Evolutionary conservation across 2,888 invertebrate genomes (phyloP), one percentile per base, ranked within the genome.

Genomic region (Acrocyrtus sp.): DNA sequence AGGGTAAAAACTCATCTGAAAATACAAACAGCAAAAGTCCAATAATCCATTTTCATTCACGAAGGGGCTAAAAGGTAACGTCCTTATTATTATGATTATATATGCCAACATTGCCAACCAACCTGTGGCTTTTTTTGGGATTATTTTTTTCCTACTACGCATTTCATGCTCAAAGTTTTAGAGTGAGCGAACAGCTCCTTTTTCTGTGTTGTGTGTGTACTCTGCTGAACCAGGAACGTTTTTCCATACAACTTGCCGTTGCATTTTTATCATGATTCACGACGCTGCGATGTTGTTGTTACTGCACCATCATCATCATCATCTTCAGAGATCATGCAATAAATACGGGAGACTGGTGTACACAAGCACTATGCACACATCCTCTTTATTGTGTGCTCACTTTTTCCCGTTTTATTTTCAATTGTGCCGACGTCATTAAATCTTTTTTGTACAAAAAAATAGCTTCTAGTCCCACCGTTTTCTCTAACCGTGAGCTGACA

Each of bases 331-430:
- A 45, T 45, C 45, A 45, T 45, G 45, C 45, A 45, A 45, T 45
- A 12, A 39, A 12, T 10, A 39, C 12, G 12, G 12, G 39, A 39
- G 48, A 21, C 2, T 2, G 17, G 22, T 17, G 12, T 43, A 17
- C 17, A 17, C 15, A 43, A 17, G 12, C 15, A 8, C 21, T 22
- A 17, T 50, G 50, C 12, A 50, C 22, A 50, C 17, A 45, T 45
- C 10, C 15, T 15, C 24, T 51, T 26, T 51, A 51, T 51, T 51
- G 51, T 27, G n/a, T 51, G 51, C 51, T 51, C 26, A 51, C 48
- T 60, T 60, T n/a, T 72, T 60, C 60, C 72, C 54, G 53, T 72
- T 72, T 72, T 48, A 19, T 51, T 65, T 58, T 66, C 53, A 69
- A 50, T 62, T 69, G 51, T 72, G 60, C 66, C 48, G 54, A 72